Base-by-base conservation (phyloP, 1,140 invertebrate species). In the Anoplophora glabripennis region DNA sequence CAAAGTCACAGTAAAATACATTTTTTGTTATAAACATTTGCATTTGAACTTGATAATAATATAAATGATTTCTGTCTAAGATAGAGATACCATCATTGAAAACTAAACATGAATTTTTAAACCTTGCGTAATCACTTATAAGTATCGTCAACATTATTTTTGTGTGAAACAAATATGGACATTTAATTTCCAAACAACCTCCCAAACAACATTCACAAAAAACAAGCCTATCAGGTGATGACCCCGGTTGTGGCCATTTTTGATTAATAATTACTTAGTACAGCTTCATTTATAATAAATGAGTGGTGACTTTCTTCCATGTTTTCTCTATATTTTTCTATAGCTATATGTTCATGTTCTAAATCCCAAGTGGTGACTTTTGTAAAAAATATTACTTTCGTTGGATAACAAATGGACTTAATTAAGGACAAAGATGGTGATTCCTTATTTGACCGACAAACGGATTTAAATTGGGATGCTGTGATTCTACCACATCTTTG, bases 371-470 rank as follows among this genome's bases (percentile, higher is more conserved):
- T 34, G 8, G 34, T n/a, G 4, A 14, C 11, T 51, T 35, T 51
- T 10, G 11, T 33, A 4, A 5, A 10, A 11, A 33, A 28, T 12
- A 18, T 34, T 14, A 33, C 21, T n/a, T 18, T 51, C 14, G 3
- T n/a, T 36, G 48, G 48, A 36, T 51, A 51, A 36, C 48, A 51
- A 28, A 51, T 34, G 11, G 48, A 51, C 21, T 51, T 51, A 3
- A 51, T 10, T n/a, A 51, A 15, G 11, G 48, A 34, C 11, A 51
- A 11, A 33, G 48, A 51, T 10, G 48, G 48, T 17, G 12, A 34
- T n/a, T 10, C 35, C n/a, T 17, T 11, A n/a, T 21, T 28, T 10
- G 48, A 34, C 15, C 48, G 12, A 12, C 48, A 51, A 15, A 10
- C 21, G 11, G 18, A n/a, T 51, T 36, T 51, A n/a, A 34, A 36